These are phyloP conservation scores for Ctenodactylus gundi DNA, from an alignment of 2,113 vertebrate species.

Conservation along the genomic window DNA sequence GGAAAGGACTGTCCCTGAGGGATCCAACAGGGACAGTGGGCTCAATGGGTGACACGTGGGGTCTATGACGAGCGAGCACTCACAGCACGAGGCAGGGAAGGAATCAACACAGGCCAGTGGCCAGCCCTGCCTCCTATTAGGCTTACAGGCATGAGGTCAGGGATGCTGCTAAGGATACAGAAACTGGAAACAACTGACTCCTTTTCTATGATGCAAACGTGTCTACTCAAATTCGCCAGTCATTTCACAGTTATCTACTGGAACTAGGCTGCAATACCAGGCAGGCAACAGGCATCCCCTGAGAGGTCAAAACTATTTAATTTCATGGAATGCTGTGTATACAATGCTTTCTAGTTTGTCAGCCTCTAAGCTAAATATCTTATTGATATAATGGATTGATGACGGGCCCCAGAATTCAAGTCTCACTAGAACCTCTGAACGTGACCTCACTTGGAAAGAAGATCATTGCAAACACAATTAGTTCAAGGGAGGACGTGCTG, in stretches of 20 bases:
- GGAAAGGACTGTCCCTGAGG: background rate
- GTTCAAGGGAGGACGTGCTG: no score
- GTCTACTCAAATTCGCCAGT: rapidly evolving
- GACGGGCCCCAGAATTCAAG: no score
- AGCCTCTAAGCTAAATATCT: background rate
- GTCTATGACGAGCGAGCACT: background rate
- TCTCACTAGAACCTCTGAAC: no score
- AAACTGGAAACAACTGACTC: background rate
- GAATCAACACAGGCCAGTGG: background rate
- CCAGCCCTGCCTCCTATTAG: background rate
- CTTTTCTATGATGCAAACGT: rapidly evolving
- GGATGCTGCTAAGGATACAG: background rate
- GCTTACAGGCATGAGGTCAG: background rate
- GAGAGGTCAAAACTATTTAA: background rate
- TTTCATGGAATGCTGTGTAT: background rate
- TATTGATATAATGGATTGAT: no score
- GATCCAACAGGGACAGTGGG: background rate
- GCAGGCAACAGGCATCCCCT: background rate
- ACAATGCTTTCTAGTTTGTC: background rate
- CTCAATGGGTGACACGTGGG: background rate
- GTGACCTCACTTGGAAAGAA: no score
- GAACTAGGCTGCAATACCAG: rapidly evolving
- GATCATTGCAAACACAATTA: no score
- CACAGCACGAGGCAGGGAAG: no score
- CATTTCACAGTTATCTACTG: background rate